A percentile compares a stretch with the other conserved stretches of the same genome.
Conservation (phyloP, 1,140 invertebrate species). For the Caenorhabditis briggsae region DNA sequence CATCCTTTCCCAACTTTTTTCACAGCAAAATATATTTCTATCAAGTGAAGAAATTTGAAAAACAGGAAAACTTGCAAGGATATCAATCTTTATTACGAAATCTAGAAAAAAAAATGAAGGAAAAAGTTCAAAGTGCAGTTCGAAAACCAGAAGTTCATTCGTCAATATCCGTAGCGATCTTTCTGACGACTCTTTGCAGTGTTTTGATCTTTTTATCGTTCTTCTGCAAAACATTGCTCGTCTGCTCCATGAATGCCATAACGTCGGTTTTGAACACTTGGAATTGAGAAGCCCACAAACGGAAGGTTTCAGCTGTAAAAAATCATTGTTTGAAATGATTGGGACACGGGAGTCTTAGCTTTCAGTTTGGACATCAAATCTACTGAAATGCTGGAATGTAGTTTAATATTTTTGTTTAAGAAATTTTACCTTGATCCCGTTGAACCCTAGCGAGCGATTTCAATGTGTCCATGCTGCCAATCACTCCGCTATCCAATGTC, state of each 20-base stretch:
- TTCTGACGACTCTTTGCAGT: constrained; percentile 1
- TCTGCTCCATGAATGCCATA: constrained; percentile 24
- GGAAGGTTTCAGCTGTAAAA: constrained; percentile 43
- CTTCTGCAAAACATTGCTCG: constrained; percentile 7
- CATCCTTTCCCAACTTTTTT: not conserved
- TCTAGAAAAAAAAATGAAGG: not conserved
- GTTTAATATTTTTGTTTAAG: too few species aligned
- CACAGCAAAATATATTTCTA: not conserved
- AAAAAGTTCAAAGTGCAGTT: not conserved
- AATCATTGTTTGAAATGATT: too few species aligned
- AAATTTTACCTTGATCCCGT: constrained; percentile 14
- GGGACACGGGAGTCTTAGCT: too few species aligned
- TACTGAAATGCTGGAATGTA: too few species aligned
- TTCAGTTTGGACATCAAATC: too few species aligned
- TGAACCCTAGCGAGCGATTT: constrained; percentile 10
- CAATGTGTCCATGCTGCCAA: constrained; percentile 40
- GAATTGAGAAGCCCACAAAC: constrained; percentile 22
- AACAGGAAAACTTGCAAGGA: not conserved
- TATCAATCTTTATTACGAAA: not conserved
- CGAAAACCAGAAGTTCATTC: not conserved
- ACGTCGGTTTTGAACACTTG: constrained; percentile 24
- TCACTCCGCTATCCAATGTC: not conserved
- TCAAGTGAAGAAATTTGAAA: not conserved
- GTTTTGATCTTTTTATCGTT: constrained; percentile 23
- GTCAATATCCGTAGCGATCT: not conserved